phyloP scores from a whole-genome alignment of 2,888 invertebrate genomes.

The Chorisops tibialis region DNA sequence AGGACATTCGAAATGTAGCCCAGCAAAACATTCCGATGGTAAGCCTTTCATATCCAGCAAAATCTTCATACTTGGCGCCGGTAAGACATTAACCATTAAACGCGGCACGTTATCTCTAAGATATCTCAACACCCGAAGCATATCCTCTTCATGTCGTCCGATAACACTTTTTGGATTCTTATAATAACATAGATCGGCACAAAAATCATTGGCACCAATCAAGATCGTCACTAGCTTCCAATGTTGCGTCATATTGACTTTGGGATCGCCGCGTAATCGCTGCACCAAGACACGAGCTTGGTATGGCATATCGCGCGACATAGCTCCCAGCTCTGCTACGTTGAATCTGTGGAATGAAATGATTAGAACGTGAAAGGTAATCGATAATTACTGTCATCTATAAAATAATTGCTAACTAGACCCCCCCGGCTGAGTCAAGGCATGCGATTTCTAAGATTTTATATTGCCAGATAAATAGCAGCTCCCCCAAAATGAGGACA shows the following conservation, averaged over 20 bases:
- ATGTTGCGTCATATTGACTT: slow-evolving; percentile 56
- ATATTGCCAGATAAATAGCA: too few relatives aligned
- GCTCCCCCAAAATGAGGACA: not conserved
- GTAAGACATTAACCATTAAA: slow-evolving; percentile 58
- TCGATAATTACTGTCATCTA: not conserved
- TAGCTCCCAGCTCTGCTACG: slow-evolving; percentile 59
- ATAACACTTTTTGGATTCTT: slow-evolving; percentile 50
- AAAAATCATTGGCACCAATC: slow-evolving; percentile 63
- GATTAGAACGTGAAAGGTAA: not conserved
- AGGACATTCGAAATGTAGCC: slow-evolving; percentile 56
- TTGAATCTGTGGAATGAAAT: slow-evolving; percentile 50
- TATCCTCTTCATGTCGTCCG: slow-evolving; percentile 53
- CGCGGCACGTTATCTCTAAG: slow-evolving; percentile 60
- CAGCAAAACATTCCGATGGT: slow-evolving; percentile 50
- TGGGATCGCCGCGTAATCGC: slow-evolving; percentile 55
- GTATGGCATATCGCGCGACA: slow-evolving; percentile 57
- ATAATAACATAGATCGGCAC: slow-evolving; percentile 56
- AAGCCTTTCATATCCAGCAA: slow-evolving; percentile 49
- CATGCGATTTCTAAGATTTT: too few relatives aligned
- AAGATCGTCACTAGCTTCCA: slow-evolving; percentile 64
- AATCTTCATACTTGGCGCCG: slow-evolving; percentile 54
- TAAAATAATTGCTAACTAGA: not conserved
- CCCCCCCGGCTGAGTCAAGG: too few relatives aligned
- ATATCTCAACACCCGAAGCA: slow-evolving; percentile 49
- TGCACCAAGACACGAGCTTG: slow-evolving; percentile 58